Conservation (phyloP, 1,140 invertebrate species). For the Drosophila lini region DNA sequence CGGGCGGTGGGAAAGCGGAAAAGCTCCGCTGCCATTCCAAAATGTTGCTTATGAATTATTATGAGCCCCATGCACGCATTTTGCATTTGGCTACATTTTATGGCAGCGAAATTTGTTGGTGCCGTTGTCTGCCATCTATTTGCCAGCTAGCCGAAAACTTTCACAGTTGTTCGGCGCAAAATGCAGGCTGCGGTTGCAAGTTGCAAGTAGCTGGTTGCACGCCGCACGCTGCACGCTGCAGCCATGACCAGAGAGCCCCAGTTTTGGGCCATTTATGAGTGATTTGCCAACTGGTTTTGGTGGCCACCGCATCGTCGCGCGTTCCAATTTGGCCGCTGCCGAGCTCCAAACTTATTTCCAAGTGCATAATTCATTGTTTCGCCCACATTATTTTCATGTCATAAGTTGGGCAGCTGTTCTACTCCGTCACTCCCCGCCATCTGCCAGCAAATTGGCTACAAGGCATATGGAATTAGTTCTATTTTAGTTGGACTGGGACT, state of each 20-base stretch:
- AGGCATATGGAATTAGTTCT: conserved; percentile 81
- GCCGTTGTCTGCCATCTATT: conserved; percentile 62
- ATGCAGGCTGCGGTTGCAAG: conserved; percentile 23
- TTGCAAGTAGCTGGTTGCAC: conserved; percentile 15
- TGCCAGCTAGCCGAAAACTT: conserved; percentile 71
- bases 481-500: conserved; percentile 55
- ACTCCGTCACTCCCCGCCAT: not conserved
- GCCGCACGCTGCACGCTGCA: conserved; percentile 18
- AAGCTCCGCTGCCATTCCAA: conserved; percentile 53
- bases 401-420: conserved; percentile 68
- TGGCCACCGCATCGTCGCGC: conserved; percentile 53
- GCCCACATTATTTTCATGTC: conserved; percentile 81
- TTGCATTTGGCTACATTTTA: conserved; percentile 74
- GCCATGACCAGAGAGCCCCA: conserved; percentile 33
- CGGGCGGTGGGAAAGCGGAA: conserved; percentile 1
- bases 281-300: conserved; percentile 74
- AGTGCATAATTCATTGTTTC: conserved; percentile 82
- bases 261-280: conserved; percentile 74
- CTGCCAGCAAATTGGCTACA: conserved; percentile 63
- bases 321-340: conserved; percentile 62
- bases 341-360: conserved; percentile 76
- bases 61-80: conserved; percentile 78
- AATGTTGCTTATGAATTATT: conserved; percentile 83
- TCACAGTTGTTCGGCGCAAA: conserved; percentile 24
- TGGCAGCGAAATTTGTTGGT: conserved; percentile 75